Evolutionary conservation across 1,140 invertebrate genomes (phyloP), one percentile per base, ranked within the genome.

Genomic region (Dendroctonus valens): DNA sequence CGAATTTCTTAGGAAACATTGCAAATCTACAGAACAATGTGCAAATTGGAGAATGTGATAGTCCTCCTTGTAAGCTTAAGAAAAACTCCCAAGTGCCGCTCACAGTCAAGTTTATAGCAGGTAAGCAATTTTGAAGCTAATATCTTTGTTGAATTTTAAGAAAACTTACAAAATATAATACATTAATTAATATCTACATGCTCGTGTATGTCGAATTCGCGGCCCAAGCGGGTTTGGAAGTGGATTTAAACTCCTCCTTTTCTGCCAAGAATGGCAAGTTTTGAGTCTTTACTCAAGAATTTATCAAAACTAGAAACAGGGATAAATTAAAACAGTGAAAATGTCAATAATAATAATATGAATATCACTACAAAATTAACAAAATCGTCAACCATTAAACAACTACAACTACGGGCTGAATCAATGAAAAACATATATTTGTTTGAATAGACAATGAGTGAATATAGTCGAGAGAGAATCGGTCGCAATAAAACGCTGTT

Each of bases 21-120:
- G 68, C 73, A 1, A 65, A 73, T 48, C n/a, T 78, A 11, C 70
- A 72, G 5, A 72, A 76, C 8, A 26, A 64, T 8, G 81, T 89
- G 0, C 74, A 77, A 53, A 80, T 89, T 39, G 79, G 79, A 5
- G 82, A 81, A 6, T 90, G 88, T 69, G 83, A 83, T 3, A 82
- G 82, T 65, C 76, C 80, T 42, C 86, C 86, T 1, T 91, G 89
- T 73, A 81, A 78, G 11, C 73, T 90, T 39, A 87, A 83, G 72
- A 85, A 85, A 65, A 83, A 84, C 63, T 84, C 84, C 0, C 75
- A 74, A 3, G 75, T 83, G 38, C 66, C 74, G 49, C 81, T 89
- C 51, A 74, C 80, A 40, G 79, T 87, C 46, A 82, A 79, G 51
- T 83, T 90, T 41, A 80, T 75, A 39, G 83, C 87, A 67, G 78